Conservation (phyloP, 2,888 invertebrate species). For the Cataglyphis livida region DNA sequence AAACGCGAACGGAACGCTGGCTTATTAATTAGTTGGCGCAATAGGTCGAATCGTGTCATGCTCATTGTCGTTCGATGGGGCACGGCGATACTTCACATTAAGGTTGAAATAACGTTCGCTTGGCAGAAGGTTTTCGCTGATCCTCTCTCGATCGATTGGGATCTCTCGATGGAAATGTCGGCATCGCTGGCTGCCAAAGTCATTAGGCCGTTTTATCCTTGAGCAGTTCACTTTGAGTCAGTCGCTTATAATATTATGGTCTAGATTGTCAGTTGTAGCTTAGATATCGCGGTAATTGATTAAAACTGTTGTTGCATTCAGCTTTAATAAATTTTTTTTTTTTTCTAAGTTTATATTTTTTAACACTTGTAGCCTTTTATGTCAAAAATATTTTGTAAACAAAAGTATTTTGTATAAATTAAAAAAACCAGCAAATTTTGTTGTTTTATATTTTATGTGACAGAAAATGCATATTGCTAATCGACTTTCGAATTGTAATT, state of each 20-base stretch:
- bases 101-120: conserved; percentile 40
- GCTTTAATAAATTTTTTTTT: not conserved
- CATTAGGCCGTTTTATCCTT: conserved; percentile 43
- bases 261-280: conserved; percentile 19
- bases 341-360: not conserved
- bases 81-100: conserved; percentile 49
- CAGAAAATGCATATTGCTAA: not conserved
- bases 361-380: not conserved
- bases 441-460: not conserved
- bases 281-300: conserved; percentile 23
- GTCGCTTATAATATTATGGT: conserved; percentile 12
- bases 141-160: conserved; percentile 17
- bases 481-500: not conserved
- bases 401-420: not conserved
- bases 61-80: conserved; percentile 36
- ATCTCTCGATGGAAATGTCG: conserved; percentile 40
- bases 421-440: not conserved
- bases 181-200: conserved; percentile 34
- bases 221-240: conserved; percentile 20
- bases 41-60: conserved; percentile 62
- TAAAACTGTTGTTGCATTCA: not conserved
- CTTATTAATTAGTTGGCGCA: conserved; percentile 68
- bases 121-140: conserved; percentile 18
- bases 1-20: conserved; percentile 38
- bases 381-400: not conserved